phyloP scores from a whole-genome alignment of 2,888 invertebrate species.

The Rhingia rostrata region DNA sequence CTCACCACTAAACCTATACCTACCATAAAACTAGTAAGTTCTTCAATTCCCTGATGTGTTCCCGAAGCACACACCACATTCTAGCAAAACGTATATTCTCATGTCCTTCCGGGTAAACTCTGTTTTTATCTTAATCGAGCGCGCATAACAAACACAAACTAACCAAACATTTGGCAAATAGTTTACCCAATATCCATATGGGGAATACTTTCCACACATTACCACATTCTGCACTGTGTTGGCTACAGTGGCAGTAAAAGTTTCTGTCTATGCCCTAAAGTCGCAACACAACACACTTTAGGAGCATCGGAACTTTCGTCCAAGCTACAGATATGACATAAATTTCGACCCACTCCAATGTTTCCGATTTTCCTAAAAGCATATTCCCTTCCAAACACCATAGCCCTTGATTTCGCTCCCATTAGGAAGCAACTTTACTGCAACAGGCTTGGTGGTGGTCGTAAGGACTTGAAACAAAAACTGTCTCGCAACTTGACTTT shows the following conservation, averaged over 20 bases:
- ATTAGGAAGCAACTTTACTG: conserved; percentile 53
- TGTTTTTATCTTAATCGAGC: too few species aligned
- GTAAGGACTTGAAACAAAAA: neutral
- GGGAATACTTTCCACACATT: too few species aligned
- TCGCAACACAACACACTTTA: neutral
- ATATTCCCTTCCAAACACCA: conserved; percentile 1
- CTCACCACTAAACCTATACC: too few species aligned
- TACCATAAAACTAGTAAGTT: too few species aligned
- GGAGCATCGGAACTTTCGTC: conserved; percentile 1
- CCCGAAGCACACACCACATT: too few species aligned
- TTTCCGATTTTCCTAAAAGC: conserved; percentile 30
- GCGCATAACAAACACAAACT: too few species aligned
- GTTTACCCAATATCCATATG: too few species aligned
- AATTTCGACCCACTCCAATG: conserved; percentile 25
- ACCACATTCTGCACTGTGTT: neutral
- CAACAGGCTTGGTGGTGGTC: conserved; percentile 55
- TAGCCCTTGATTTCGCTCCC: conserved; percentile 31
- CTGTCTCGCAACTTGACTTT: conserved; percentile 18
- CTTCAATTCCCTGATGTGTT: too few species aligned
- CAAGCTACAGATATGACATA: conserved; percentile 1
- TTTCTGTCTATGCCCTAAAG: neutral
- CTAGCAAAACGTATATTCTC: too few species aligned
- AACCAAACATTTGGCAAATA: too few species aligned
- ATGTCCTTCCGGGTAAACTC: too few species aligned
- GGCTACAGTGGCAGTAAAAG: conserved; percentile 5